Percentiles rank a stretch among this genome's conserved stretches.
Evolutionary conservation across 2,113 vertebrate species (phyloP).

Genomic region (Ia io): DNA sequence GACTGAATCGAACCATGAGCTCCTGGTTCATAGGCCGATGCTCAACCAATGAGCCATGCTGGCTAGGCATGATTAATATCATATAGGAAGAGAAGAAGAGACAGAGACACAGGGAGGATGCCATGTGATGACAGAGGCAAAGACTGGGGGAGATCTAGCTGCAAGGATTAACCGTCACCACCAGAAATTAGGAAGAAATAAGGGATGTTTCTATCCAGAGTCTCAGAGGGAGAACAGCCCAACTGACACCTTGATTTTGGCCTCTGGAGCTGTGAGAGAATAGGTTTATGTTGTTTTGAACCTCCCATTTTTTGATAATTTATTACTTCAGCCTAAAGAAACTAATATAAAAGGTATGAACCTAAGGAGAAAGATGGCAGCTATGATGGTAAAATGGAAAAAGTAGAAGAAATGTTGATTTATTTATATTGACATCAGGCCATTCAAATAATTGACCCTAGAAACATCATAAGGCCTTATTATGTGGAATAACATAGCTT

Average conservation of each 20-base stretch:
- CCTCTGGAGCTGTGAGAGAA: not conserved
- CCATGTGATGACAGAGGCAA: not conserved
- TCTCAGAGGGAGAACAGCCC: not conserved
- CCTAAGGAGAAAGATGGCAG: not conserved
- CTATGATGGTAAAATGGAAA: not conserved
- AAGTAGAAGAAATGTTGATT: not conserved
- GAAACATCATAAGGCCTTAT: not conserved
- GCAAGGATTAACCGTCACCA: fast-evolving
- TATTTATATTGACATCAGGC: not conserved
- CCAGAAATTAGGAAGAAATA: not conserved
- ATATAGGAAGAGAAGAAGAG: not conserved
- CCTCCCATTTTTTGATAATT: not conserved
- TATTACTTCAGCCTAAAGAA: not conserved
- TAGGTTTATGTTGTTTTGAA: not conserved
- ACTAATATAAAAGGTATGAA: not conserved
- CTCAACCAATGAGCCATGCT: too few relatives aligned
- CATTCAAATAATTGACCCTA: not conserved
- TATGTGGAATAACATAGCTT: not conserved
- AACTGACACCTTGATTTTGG: not conserved
- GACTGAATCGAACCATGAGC: too few relatives aligned
- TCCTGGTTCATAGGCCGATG: too few relatives aligned
- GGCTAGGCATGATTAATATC: not conserved
- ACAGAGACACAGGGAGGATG: too few relatives aligned
- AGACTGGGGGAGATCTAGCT: not conserved
- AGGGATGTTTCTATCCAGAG: not conserved